These are phyloP conservation scores for Leptoclinus maculatus DNA, from an alignment of 2,797 vertebrate genomes.

Conservation along the genomic window DNA sequence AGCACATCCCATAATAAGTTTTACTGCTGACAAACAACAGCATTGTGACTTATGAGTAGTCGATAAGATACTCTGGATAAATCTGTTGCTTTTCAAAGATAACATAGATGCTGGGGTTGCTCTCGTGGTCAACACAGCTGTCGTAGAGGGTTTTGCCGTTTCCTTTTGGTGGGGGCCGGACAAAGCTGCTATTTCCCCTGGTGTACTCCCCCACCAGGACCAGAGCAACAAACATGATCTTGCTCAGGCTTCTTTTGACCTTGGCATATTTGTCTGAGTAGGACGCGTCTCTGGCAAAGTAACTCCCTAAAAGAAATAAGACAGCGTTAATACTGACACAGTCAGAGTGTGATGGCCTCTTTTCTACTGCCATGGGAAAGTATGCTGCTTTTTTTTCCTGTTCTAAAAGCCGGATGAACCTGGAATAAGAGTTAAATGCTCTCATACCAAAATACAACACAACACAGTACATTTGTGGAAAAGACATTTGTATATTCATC, in stretches of 20 bases:
- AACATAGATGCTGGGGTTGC: conserved; percentile 89
- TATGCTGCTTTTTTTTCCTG: not conserved
- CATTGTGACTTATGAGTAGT: conserved; percentile 77
- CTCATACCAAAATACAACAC: not conserved
- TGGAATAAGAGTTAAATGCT: not conserved
- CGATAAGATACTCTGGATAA: conserved; percentile 93
- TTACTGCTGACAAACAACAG: not conserved
- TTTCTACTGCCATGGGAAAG: not conserved
- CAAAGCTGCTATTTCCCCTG: conserved; percentile 75
- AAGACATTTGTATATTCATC: not conserved
- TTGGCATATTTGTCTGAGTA: conserved; percentile 87
- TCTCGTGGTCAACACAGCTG: conserved; percentile 88
- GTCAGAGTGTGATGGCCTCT: not conserved
- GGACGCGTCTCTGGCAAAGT: conserved; percentile 92
- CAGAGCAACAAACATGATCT: conserved; percentile 90
- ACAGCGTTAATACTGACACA: not conserved
- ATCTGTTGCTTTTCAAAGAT: conserved; percentile 94
- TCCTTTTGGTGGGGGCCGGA: conserved; percentile 74
- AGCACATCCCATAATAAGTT: not conserved
- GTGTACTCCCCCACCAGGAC: conserved; percentile 91
- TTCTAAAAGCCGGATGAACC: not conserved
- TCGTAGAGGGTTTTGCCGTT: conserved; percentile 80
- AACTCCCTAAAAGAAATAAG: conserved; percentile 85
- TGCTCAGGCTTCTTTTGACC: conserved; percentile 5
- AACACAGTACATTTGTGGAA: not conserved